Conservation (phyloP, 2,797 vertebrate species). For the Enteromius paludinosus region DNA sequence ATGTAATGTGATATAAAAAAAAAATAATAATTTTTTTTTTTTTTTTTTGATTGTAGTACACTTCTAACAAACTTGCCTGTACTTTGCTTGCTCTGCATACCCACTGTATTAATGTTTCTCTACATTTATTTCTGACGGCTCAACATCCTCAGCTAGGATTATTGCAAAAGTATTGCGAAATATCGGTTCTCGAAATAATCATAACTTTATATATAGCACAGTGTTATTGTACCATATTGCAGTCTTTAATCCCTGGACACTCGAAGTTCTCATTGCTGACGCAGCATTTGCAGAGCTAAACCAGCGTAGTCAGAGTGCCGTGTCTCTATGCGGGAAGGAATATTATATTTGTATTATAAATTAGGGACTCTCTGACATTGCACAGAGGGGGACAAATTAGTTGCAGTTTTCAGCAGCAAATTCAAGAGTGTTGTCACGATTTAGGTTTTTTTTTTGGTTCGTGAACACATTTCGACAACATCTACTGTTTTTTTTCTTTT, state of each 20-base stretch:
- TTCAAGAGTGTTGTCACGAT: conserved; percentile 17
- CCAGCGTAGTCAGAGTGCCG: conserved; percentile 50
- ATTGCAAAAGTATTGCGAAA: conserved; percentile 14
- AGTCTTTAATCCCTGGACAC: conserved; percentile 62
- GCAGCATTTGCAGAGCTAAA: conserved; percentile 57
- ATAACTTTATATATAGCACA: conserved; percentile 57
- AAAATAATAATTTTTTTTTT: background rate
- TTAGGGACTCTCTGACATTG: conserved; percentile 57
- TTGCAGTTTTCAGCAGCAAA: conserved; percentile 59
- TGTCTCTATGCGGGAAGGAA: conserved; percentile 47
- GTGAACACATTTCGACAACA: conserved; percentile 13
- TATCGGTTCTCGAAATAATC: conserved; percentile 26
- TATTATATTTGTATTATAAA: conserved; percentile 57
- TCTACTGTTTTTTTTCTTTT: too few species aligned
- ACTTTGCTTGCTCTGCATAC: background rate
- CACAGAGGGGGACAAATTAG: conserved; percentile 58
- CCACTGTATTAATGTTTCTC: background rate
- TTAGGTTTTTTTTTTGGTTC: background rate
- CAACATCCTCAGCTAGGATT: background rate
- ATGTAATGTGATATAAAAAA: too few species aligned
- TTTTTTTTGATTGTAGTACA: background rate
- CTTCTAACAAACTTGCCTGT: background rate
- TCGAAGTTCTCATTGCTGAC: conserved; percentile 60
- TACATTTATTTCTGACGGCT: background rate
- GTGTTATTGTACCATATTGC: conserved; percentile 57